These are phyloP conservation scores for Muntiacus reevesi DNA, from an alignment of 2,113 vertebrate genomes.

Conservation along the genomic window DNA sequence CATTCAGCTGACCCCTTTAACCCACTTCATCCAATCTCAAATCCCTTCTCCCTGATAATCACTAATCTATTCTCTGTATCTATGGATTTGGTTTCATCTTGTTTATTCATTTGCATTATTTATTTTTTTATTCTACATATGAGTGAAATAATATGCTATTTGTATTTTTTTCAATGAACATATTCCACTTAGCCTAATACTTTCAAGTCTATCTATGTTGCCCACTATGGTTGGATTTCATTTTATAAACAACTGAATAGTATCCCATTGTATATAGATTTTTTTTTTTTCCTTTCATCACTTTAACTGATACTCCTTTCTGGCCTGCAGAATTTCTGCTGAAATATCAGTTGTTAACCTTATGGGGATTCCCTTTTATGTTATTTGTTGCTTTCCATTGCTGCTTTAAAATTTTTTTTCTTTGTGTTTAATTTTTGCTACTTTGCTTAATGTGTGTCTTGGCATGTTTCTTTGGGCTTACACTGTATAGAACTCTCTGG, in stretches of 20 bases:
- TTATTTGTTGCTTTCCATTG: not conserved
- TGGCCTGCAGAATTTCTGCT: not conserved
- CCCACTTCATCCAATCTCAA: not conserved
- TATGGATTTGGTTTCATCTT: not conserved
- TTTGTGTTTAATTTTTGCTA: not conserved
- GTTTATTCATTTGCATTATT: not conserved
- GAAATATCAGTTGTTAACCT: not conserved
- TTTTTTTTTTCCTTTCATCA: not conserved
- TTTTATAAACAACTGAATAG: not conserved
- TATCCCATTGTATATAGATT: not conserved
- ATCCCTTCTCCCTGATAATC: not conserved
- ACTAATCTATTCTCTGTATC: not conserved
- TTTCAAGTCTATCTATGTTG: not conserved
- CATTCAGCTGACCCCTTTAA: not conserved
- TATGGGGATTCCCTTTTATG: not conserved
- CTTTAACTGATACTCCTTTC: not conserved
- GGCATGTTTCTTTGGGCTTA: not conserved
- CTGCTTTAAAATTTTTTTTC: not conserved
- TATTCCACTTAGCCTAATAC: not conserved
- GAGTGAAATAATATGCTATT: not conserved
- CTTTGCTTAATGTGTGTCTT: not conserved
- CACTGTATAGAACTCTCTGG: not conserved
- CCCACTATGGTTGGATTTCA: not conserved
- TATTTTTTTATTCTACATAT: not conserved
- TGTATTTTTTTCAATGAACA: not conserved